Base-by-base conservation (phyloP, 2,888 invertebrate species). In the Hedychridium roseum region DNA sequence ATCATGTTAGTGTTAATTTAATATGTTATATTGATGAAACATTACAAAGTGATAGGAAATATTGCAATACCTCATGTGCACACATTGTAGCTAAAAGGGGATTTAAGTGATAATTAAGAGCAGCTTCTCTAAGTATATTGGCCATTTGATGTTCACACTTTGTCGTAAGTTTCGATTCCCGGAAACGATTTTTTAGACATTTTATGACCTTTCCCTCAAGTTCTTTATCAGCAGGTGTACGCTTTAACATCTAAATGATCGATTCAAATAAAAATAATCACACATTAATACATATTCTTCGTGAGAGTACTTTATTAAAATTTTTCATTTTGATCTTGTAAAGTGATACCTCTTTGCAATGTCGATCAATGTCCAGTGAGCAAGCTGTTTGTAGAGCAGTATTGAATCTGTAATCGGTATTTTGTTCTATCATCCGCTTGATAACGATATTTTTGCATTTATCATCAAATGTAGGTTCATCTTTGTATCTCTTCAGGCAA, bases 41-140 rank as follows among this genome's bases (percentile, higher is more conserved):
- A 15, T 27, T 23, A 28, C n/a, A 17, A 27, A 7, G 21, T 23
- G 2, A 37, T 31, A 18, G 9, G 12, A 17, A 34, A 12, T 12
- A 16, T 7, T 28, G 6, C 11, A 28, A 49, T 83, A 86, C 86
- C 80, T 87, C 86, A n/a, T 72, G 64, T 54, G 81, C 79, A 75
- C 98, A 98, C 43, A 93, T 85, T 42, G 88, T 87, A 50, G 90
- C 87, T 21, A 98, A 82, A 31, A 93, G 80, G 1, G 96, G 95
- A 82, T 97, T 94, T 47, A 97, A 82, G 66, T 92, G 88, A 72
- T 94, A 91, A 79, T 98, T 94, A 21, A 95, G 80, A 9, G 96
- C 96, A 66, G 94, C 91, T 65, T 94, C 93, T 70, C 91, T 87
- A 42, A 97, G 82, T 36, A 95, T 86, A 60, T 85, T 86, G 0